phyloP scores from a whole-genome alignment of 2,113 vertebrate genomes.

The Podarcis raffonei region DNA sequence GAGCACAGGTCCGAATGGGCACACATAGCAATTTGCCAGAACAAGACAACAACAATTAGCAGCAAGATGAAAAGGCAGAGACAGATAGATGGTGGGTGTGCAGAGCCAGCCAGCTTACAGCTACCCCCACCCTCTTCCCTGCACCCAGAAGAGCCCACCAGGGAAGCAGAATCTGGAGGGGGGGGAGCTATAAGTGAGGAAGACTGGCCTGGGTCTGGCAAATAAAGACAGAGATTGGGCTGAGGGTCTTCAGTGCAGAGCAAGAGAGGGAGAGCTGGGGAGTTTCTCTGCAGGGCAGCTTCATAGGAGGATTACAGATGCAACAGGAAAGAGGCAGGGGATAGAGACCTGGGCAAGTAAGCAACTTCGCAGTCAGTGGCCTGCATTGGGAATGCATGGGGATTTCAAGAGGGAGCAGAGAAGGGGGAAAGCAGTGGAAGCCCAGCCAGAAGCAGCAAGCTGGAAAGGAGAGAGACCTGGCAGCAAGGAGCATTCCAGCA shows the following conservation, averaged over 20 bases:
- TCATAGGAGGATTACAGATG: neutral
- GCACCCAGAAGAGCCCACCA: neutral
- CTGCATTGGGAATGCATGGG: neutral
- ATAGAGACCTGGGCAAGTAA: neutral
- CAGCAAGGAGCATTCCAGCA: slow-evolving; percentile 11
- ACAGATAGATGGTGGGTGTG: neutral
- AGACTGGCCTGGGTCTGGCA: neutral
- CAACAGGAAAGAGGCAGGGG: neutral
- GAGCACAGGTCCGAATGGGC: neutral
- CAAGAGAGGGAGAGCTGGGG: too few relatives aligned
- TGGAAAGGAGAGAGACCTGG: slow-evolving; percentile 18
- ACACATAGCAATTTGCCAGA: neutral
- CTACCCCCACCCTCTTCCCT: neutral
- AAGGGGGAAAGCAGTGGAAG: slow-evolving; percentile 34
- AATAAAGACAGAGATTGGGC: neutral
- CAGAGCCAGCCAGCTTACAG: neutral
- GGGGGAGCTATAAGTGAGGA: too few relatives aligned
- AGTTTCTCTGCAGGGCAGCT: neutral
- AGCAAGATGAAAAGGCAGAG: neutral
- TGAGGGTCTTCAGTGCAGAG: neutral
- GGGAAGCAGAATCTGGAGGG: neutral
- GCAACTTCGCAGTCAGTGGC: neutral
- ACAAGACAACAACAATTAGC: neutral
- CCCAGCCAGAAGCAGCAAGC: slow-evolving; percentile 30
- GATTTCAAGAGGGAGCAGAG: neutral